Base-by-base conservation (phyloP, 2,888 invertebrate genomes). In the Drosophila cyrtoloma region DNA sequence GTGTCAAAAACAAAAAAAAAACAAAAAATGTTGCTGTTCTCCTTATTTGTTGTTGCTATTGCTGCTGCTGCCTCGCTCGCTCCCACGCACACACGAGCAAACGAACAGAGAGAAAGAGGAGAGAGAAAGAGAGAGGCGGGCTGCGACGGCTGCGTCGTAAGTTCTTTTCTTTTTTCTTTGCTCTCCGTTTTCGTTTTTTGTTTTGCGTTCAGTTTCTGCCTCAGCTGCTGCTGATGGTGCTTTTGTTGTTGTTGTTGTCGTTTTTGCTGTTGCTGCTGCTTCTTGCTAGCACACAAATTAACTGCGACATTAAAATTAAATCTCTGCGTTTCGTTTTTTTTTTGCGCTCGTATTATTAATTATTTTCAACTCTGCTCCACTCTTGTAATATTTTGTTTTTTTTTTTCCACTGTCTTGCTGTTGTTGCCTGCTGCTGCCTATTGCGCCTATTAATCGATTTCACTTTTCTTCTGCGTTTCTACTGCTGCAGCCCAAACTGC, bases 241-340 rank as follows among this genome's bases (percentile, higher is more conserved):
- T 78, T 65, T 33, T 83, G 71, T 39, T 75, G 68, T 35, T 82
- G 72, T 39, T 75, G 68, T 44, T 77, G 63, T 55, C 78, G 75
- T 37, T 81, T 44, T 55, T 85, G 64, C 56, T 77, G 62, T 55
- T 87, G 68, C 71, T 83, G 71, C 69, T 90, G 63, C 68, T 84
- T 75, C 66, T 71, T 75, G 68, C 75, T 75, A 77, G 82, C 82
- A 84, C 75, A 86, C 85, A 87, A 87, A 87, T 79, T 87, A 89
- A 88, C 87, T 88, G 87, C 87, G 87, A 88, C 90, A 88, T 79
- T 79, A 79, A 79, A 71, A 53, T 87, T 72, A 86, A 86, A 71
- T 88, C 77, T 84, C 66, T 72, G 73, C 73, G 37, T 62, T 69
- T 75, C 79, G 61, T 73, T 59, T 37, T 79, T 60, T 58, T 47